A percentile compares a stretch with the other conserved stretches of the same genome.
phyloP scores from a whole-genome alignment of 92 coral and sea anemone genomes.

The Virgularia gustaviana region DNA sequence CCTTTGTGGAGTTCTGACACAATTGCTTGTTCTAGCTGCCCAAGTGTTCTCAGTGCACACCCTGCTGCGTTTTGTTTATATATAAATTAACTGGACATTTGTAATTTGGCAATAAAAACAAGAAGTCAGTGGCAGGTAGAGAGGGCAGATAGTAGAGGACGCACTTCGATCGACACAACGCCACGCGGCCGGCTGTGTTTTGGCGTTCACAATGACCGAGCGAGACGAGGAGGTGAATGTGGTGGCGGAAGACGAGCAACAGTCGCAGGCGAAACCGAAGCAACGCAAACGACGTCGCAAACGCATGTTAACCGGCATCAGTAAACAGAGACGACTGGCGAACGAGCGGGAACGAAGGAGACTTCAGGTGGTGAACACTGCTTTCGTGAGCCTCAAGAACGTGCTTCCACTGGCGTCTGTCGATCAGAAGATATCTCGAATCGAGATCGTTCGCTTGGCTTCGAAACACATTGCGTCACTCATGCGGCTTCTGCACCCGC shows the following conservation, averaged over 20 bases:
- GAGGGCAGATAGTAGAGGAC: no score
- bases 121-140: slow-evolving; percentile 3
- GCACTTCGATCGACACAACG: no score
- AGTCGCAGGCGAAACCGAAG: slow-evolving; percentile 24
- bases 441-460: slow-evolving; percentile 35
- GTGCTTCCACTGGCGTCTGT: slow-evolving; percentile 36
- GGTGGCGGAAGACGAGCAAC: slow-evolving; percentile 7
- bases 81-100: no score
- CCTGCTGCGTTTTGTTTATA: no score
- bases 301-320: slow-evolving; percentile 33
- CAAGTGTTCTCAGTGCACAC: no score
- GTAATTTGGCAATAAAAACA: slow-evolving; percentile 5
- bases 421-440: slow-evolving; percentile 39
- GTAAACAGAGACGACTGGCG: slow-evolving; percentile 38
- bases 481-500: slow-evolving; percentile 27
- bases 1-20: no score
- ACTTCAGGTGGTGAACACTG: slow-evolving; percentile 43
- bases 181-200: no score
- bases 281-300: slow-evolving; percentile 31
- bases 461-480: slow-evolving; percentile 31
- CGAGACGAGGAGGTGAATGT: slow-evolving; percentile 9
- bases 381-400: slow-evolving; percentile 34
- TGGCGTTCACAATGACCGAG: slow-evolving; percentile 27
- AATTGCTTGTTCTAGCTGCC: no score
- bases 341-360: slow-evolving; percentile 37